Conservation (phyloP, 2,888 invertebrate genomes). For the Philopedon plagiatum region DNA sequence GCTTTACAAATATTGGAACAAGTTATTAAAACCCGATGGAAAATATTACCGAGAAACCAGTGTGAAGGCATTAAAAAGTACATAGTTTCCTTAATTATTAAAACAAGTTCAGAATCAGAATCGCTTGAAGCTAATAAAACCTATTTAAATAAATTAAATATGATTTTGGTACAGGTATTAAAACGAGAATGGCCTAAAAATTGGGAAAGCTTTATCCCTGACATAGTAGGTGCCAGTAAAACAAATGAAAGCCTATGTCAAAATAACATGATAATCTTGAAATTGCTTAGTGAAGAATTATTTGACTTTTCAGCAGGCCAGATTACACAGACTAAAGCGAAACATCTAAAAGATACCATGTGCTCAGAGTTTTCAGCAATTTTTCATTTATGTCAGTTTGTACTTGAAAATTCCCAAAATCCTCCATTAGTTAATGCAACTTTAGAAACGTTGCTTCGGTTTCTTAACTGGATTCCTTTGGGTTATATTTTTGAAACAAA, state of each 20-base stretch:
- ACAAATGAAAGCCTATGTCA: constrained; percentile 99
- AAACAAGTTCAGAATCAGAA: constrained; percentile 94
- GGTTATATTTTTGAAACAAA: constrained; percentile 99
- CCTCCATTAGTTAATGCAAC: constrained; percentile 96
- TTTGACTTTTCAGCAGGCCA: constrained; percentile 99
- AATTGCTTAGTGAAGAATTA: constrained; percentile 97
- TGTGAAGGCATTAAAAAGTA: constrained; percentile 99
- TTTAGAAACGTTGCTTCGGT: constrained; percentile 94
- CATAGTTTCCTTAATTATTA: constrained; percentile 98
- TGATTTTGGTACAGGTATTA: constrained; percentile 98
- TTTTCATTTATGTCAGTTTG: constrained; percentile 97
- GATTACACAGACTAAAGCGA: constrained; percentile 98
- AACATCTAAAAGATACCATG: constrained; percentile 99
- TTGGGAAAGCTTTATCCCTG: constrained; percentile 99
- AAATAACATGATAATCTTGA: constrained; percentile 99
- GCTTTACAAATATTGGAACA: constrained; percentile 99
- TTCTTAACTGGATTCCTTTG: constrained; percentile 99
- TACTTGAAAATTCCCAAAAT: constrained; percentile 98
- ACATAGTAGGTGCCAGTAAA: constrained; percentile 99
- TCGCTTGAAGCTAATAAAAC: constrained; percentile 94
- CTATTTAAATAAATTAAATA: constrained; percentile 97
- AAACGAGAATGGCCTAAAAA: constrained; percentile 99
- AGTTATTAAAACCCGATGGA: constrained; percentile 98
- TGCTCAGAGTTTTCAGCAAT: constrained; percentile 99
- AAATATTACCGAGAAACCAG: constrained; percentile 97